A percentile compares a stretch with the other conserved stretches of the same genome.
phyloP scores from a whole-genome alignment of 2,888 invertebrate species.

The Dasypogon diadema region DNA sequence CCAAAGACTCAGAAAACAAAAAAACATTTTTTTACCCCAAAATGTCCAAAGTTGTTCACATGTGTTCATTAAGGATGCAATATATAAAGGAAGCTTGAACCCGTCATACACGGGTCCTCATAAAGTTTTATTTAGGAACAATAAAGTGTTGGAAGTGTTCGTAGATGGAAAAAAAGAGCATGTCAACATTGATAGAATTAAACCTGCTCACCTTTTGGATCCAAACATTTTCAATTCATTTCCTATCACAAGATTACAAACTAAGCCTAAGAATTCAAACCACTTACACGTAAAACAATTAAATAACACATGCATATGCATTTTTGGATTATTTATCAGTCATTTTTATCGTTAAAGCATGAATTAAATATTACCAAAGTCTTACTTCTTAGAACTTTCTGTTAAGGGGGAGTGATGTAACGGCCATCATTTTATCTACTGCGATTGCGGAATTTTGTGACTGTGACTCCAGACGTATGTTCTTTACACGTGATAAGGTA shows the following conservation, averaged over 20 bases:
- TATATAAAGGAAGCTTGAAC: not conserved
- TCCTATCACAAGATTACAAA: not conserved
- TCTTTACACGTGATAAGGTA: too few relatives aligned
- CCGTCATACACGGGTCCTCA: not conserved
- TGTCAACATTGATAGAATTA: not conserved
- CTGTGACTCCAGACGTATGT: too few relatives aligned
- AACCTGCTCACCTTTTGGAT: conserved; percentile 1
- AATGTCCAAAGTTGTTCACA: not conserved
- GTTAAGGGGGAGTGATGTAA: too few relatives aligned
- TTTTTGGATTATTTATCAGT: too few relatives aligned
- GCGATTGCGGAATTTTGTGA: too few relatives aligned
- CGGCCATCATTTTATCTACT: too few relatives aligned
- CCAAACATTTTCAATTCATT: not conserved
- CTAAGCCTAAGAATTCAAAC: not conserved
- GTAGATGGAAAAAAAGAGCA: not conserved
- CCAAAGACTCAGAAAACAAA: too few relatives aligned
- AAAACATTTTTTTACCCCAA: not conserved
- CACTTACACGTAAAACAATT: too few relatives aligned
- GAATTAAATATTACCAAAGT: too few relatives aligned
- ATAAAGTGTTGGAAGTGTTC: not conserved
- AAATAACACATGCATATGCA: too few relatives aligned
- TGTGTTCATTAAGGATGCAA: not conserved
- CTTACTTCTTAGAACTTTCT: too few relatives aligned
- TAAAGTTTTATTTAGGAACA: not conserved
- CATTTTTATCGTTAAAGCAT: too few relatives aligned